Percentiles rank a stretch among this genome's conserved stretches.
Evolutionary conservation across 2,797 vertebrate species (phyloP).

Genomic region (Lacerta viridis): DNA sequence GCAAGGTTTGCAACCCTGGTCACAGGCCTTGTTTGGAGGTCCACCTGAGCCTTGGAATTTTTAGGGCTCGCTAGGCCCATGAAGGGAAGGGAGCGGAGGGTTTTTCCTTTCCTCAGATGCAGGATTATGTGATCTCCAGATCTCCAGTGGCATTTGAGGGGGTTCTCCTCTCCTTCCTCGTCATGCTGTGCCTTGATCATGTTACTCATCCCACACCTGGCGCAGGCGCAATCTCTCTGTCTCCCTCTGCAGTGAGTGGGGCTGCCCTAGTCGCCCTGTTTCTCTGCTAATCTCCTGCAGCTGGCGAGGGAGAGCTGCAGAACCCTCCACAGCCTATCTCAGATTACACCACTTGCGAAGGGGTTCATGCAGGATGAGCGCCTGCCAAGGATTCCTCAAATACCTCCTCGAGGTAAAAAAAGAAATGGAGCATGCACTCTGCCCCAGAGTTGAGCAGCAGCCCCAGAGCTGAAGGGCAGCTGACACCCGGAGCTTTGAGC

Average conservation of each 20-base stretch:
- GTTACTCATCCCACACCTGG: conserved; percentile 28
- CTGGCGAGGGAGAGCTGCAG: conserved; percentile 47
- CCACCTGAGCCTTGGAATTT: not conserved
- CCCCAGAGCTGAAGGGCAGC: conserved; percentile 37
- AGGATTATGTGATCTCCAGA: not conserved
- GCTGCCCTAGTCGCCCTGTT: conserved; percentile 6
- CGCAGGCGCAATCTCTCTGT: not conserved
- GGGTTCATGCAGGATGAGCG: conserved; percentile 75
- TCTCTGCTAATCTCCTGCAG: conserved; percentile 45
- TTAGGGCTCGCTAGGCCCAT: not conserved
- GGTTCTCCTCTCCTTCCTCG: conserved; percentile 12
- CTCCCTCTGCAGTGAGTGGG: conserved; percentile 48
- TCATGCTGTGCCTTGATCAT: not conserved
- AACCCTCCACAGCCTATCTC: conserved; percentile 66
- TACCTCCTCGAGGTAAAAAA: conserved; percentile 85
- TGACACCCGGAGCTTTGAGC: conserved; percentile 39
- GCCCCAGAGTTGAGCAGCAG: conserved; percentile 57
- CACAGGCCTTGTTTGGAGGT: not conserved
- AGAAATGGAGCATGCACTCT: conserved; percentile 78
- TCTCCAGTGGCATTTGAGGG: fast-evolving
- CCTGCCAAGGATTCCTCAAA: conserved; percentile 87
- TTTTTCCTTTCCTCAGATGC: too few relatives aligned
- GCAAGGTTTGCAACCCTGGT: not conserved
- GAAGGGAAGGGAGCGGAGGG: not conserved
- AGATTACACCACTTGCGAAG: conserved; percentile 81